Evolutionary conservation across 2,888 invertebrate genomes (phyloP).

Genomic region (Pseudanteris insignis): DNA sequence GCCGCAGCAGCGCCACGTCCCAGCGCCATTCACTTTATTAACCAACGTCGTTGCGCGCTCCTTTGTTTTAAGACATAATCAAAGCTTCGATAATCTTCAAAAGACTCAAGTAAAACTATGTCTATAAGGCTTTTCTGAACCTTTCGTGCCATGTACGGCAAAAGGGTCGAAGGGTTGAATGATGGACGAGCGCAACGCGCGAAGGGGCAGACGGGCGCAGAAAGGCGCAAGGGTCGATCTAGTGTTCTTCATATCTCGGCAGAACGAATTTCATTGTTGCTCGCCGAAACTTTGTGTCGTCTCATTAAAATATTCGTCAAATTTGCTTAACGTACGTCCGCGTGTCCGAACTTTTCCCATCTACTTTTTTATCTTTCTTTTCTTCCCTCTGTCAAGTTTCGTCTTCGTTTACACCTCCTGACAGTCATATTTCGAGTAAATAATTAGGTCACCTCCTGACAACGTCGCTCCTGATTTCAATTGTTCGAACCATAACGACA

Average conservation of each 20-base stretch:
- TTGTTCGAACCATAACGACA: no score
- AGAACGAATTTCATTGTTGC: constrained; percentile 55
- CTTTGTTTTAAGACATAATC: constrained; percentile 30
- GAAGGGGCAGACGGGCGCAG: constrained; percentile 50
- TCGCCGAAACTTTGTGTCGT: constrained; percentile 38
- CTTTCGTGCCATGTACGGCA: constrained; percentile 19
- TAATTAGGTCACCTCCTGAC: constrained; percentile 19
- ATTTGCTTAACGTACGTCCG: constrained; percentile 8
- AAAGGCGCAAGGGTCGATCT: constrained; percentile 56
- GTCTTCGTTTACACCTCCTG: neutral
- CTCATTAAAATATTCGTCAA: constrained; percentile 36
- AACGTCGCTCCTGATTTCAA: constrained; percentile 14
- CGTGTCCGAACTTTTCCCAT: neutral
- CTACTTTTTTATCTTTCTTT: no score
- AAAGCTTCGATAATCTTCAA: constrained; percentile 38
- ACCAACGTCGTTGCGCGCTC: constrained; percentile 8
- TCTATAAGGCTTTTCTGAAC: constrained; percentile 46
- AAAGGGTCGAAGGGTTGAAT: constrained; percentile 36
- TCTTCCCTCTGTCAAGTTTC: neutral
- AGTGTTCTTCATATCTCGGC: constrained; percentile 61
- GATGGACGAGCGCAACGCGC: constrained; percentile 16
- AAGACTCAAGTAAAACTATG: constrained; percentile 34
- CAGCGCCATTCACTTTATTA: constrained; percentile 25
- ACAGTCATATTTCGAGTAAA: constrained; percentile 7
- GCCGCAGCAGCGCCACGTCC: no score